phyloP scores from a whole-genome alignment of 2,797 vertebrate species.

The Takifugu rubripes region DNA sequence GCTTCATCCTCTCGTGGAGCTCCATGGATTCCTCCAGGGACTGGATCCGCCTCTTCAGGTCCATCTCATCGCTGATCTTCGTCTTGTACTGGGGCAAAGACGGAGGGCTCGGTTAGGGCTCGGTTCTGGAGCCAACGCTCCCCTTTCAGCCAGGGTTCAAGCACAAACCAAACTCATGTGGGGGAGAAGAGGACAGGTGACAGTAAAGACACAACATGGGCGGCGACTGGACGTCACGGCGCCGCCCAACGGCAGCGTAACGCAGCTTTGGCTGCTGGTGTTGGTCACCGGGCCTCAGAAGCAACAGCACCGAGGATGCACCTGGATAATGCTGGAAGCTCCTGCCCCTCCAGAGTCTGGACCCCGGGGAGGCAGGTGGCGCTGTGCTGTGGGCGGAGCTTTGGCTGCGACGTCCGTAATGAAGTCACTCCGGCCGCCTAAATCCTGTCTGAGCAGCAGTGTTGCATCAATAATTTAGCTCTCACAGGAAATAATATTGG shows the following conservation, averaged over 20 bases:
- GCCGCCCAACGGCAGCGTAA: no score
- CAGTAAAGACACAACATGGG: no score
- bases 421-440: background rate
- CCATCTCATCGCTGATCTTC: conserved; percentile 92
- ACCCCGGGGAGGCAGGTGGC: background rate
- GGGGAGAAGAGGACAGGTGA: no score
- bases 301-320: conserved; percentile 14
- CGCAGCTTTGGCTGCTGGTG: background rate
- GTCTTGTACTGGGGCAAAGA: conserved; percentile 83
- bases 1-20: conserved; percentile 93
- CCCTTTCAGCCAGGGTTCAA: no score
- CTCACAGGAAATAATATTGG: background rate
- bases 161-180: no score
- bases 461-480: background rate
- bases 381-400: background rate
- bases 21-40: conserved; percentile 94
- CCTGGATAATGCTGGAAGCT: conserved; percentile 29
- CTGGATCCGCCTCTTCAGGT: conserved; percentile 92
- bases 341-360: conserved; percentile 1
- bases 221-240: no score
- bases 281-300: conserved; percentile 13
- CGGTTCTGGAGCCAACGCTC: no score
- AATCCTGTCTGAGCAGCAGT: background rate
- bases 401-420: background rate
- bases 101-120: background rate